phyloP scores from a whole-genome alignment of 1,140 invertebrate genomes.

The Harlomillsia oculata region DNA sequence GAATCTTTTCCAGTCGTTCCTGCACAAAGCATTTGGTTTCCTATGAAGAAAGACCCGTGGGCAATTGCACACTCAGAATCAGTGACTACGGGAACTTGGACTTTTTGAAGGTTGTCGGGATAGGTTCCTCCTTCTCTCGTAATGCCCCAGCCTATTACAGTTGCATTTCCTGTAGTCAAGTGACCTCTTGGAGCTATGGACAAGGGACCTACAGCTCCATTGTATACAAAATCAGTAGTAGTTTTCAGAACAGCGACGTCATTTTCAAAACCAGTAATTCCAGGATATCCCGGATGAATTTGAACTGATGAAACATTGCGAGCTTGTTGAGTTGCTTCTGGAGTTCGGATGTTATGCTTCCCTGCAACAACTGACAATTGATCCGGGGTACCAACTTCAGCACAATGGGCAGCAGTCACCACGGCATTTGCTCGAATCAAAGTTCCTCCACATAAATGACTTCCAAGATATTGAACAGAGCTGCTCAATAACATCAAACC shows the following conservation, averaged over 20 bases:
- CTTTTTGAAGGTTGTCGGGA: constrained; percentile 36
- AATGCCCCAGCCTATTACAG: not conserved
- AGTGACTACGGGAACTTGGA: constrained; percentile 37
- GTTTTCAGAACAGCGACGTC: constrained; percentile 3
- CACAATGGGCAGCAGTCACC: constrained; percentile 43
- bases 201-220: not conserved
- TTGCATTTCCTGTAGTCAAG: not conserved
- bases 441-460: constrained; percentile 52
- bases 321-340: not conserved
- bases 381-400: too few species aligned
- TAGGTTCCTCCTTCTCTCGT: constrained; percentile 3
- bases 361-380: too few species aligned
- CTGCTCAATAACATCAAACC: too few species aligned
- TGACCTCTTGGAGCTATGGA: not conserved
- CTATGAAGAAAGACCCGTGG: constrained; percentile 18
- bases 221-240: not conserved
- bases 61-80: constrained; percentile 34
- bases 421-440: constrained; percentile 45
- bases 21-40: constrained; percentile 35
- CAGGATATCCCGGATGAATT: constrained; percentile 1
- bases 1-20: constrained; percentile 22
- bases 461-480: not conserved
- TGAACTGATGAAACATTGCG: not conserved
- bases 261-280: not conserved
- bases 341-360: constrained; percentile 3